Base-by-base conservation (phyloP, 1,140 invertebrate genomes). In the Spodoptera litura region DNA sequence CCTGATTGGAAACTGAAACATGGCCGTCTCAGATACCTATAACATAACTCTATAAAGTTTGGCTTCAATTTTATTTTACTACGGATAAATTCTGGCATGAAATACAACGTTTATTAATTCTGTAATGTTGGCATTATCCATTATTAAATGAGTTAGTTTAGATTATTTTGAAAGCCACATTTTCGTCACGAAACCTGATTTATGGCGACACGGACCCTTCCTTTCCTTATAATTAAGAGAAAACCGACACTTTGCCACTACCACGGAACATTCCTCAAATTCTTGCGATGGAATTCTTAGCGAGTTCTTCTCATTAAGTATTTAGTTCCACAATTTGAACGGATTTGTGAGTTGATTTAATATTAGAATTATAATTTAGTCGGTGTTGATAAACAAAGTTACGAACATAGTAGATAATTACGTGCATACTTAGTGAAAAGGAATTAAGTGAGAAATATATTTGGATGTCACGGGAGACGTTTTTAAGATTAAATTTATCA, bases 221-320 rank as follows among this genome's bases (percentile, higher is more conserved):
- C 78, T 72, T 79, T 78, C 68, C 68, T 82, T 76, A 74, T 79
- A 82, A 82, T 82, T 82, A 82, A 77, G 77, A 66, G 81, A 77
- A 82, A 82, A 75, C 73, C 68, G 81, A 79, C 58, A 79, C 81
- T 27, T 44, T 78, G n/a, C 75, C 68, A 20, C 61, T 81, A 74
- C 76, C 59, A 78, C 31, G 58, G 20, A 52, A 44, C 44, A 51
- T 44, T 71, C 59, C 15, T 59, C 59, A 20, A 49, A 49, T 52
- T 75, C 15, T 66, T 49, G 49, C 20, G 13, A 61, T 75, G 52
- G 49, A 59, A 51, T 53, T 70, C 15, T 31, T 70, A 13, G 20
- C 49, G 25, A 53, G 49, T 70, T 70, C 27, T 27, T 59, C 11
- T 59, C 10, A 27, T 59, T 27, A 25, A 10, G 58, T 9, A 44